These are phyloP conservation scores for Yponomeuta malinellus DNA, from an alignment of 2,888 invertebrate species.

Conservation along the genomic window DNA sequence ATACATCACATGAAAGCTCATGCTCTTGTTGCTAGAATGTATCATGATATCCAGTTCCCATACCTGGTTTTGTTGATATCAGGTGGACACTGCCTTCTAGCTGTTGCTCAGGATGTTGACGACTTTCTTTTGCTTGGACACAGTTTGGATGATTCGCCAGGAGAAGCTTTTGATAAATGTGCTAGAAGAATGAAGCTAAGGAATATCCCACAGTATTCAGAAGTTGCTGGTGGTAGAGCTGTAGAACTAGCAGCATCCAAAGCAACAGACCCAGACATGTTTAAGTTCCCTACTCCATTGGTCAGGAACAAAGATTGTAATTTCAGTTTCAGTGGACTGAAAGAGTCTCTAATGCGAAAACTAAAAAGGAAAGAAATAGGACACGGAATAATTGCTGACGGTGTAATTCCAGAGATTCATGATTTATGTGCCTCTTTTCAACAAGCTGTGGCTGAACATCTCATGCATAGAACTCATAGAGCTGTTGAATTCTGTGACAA, in stretches of 20 bases:
- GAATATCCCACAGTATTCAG: constrained; percentile 83
- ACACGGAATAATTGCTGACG: constrained; percentile 77
- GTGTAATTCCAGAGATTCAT: constrained; percentile 82
- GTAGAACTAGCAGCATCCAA: constrained; percentile 86
- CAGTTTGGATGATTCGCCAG: constrained; percentile 90
- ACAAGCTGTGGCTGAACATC: constrained; percentile 82
- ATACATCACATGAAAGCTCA: constrained; percentile 99
- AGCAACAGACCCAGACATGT: constrained; percentile 78
- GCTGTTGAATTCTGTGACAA: constrained; percentile 84
- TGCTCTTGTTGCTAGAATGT: constrained; percentile 91
- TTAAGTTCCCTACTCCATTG: constrained; percentile 81
- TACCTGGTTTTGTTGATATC: constrained; percentile 93
- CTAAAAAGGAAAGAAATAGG: constrained; percentile 76
- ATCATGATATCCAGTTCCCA: constrained; percentile 84
- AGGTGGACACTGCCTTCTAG: constrained; percentile 93
- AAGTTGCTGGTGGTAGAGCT: constrained; percentile 88
- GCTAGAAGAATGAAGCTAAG: constrained; percentile 89
- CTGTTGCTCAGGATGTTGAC: constrained; percentile 82
- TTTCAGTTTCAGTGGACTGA: constrained; percentile 93
- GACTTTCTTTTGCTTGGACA: constrained; percentile 88
- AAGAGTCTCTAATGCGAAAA: constrained; percentile 74
- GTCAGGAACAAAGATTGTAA: constrained; percentile 83
- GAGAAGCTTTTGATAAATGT: constrained; percentile 95
- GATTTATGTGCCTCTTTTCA: constrained; percentile 93
- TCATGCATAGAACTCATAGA: constrained; percentile 88